Percentiles rank a stretch among this genome's conserved stretches.
These are phyloP conservation scores for Zosterops hypoxanthus DNA, from an alignment of 2,113 vertebrate genomes.

Conservation along the genomic window DNA sequence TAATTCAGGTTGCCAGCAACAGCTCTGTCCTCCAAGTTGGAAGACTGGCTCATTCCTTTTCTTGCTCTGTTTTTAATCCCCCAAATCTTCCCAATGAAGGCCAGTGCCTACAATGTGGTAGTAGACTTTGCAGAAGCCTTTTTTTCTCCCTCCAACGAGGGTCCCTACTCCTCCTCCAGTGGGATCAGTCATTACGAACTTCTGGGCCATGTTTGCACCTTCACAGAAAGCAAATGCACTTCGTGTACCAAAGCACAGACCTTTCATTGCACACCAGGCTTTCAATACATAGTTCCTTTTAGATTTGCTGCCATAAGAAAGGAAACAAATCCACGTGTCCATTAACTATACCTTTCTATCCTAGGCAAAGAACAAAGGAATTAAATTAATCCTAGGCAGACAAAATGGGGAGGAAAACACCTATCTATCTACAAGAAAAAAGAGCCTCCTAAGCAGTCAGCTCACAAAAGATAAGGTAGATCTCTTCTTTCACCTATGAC, in stretches of 20 bases:
- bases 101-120: accelerated
- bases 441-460: not conserved
- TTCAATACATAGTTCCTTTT: not conserved
- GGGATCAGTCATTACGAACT: not conserved
- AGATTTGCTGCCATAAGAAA: not conserved
- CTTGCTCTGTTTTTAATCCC: not conserved
- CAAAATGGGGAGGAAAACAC: not conserved
- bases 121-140: not conserved
- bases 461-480: not conserved
- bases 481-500: not conserved
- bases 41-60: not conserved
- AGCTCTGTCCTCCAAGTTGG: not conserved
- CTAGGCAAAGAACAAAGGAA: not conserved
- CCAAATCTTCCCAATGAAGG: not conserved
- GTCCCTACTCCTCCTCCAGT: accelerated
- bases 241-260: not conserved
- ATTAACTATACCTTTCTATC: not conserved
- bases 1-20: not conserved
- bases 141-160: not conserved
- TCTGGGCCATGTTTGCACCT: not conserved
- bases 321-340: not conserved
- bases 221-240: not conserved
- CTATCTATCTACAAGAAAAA: not conserved
- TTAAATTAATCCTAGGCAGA: not conserved
- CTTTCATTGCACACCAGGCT: not conserved